Conservation (phyloP, 2,888 invertebrate genomes). For the Cantharis nigra region DNA sequence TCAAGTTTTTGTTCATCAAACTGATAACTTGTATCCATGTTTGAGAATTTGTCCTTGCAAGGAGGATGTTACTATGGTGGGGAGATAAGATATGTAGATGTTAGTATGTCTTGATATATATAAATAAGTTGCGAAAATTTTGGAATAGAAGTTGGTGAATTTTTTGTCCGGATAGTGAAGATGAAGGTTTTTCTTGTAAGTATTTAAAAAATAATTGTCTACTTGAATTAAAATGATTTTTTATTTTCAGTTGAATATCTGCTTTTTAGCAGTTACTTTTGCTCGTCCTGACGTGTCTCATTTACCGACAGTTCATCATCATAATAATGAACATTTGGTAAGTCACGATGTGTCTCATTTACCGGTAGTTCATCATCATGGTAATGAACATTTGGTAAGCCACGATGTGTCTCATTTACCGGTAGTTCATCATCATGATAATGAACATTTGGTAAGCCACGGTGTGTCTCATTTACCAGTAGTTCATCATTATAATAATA, state of each 20-base stretch:
- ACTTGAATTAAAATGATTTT: background rate
- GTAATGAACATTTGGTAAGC: background rate
- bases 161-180: background rate
- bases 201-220: background rate
- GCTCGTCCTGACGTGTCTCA: constrained; percentile 63
- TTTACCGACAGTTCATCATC: constrained; percentile 37
- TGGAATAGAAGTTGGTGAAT: background rate
- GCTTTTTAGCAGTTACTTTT: constrained; percentile 58
- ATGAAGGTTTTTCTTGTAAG: background rate
- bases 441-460: constrained; percentile 25
- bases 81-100: constrained; percentile 23
- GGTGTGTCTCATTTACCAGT: constrained; percentile 42
- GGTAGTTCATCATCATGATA: background rate
- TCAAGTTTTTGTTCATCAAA: constrained; percentile 40
- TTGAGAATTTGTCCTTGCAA: constrained; percentile 48
- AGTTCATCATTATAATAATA: background rate
- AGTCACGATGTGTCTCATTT: too few relatives aligned
- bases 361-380: too few relatives aligned
- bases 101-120: constrained; percentile 35
- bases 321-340: background rate
- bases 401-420: constrained; percentile 46
- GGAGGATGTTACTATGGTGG: constrained; percentile 48
- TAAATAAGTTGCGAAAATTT: constrained; percentile 6
- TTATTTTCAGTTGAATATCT: background rate
- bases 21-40: constrained; percentile 43